phyloP scores from a whole-genome alignment of 2,797 vertebrate genomes.

The Microhierax caerulescens region DNA sequence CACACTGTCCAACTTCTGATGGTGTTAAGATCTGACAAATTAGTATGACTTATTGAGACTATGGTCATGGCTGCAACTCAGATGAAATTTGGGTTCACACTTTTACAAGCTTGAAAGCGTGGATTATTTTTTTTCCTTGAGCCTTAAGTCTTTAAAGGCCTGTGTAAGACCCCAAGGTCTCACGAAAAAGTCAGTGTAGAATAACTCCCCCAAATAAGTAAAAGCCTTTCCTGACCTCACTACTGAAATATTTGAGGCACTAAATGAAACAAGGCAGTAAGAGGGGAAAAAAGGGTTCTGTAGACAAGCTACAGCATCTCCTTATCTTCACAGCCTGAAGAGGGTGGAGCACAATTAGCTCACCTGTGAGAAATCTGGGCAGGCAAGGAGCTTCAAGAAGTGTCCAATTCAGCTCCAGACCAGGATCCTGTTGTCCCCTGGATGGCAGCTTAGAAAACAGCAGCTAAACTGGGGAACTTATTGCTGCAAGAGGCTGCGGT shows the following conservation, averaged over 20 bases:
- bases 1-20: background rate
- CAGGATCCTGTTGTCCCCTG: background rate
- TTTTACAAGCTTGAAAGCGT: background rate
- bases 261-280: slow-evolving; percentile 11
- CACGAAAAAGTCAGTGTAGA: background rate
- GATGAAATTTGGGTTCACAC: background rate
- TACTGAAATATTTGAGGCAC: slow-evolving; percentile 10
- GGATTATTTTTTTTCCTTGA: background rate
- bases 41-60: background rate
- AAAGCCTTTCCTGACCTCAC: slow-evolving; percentile 21
- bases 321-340: slow-evolving; percentile 45
- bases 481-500: background rate
- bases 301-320: slow-evolving; percentile 45
- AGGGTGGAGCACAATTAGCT: slow-evolving; percentile 47
- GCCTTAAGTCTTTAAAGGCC: background rate
- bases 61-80: background rate
- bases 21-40: background rate
- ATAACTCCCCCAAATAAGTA: background rate
- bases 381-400: background rate
- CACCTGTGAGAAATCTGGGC: slow-evolving; percentile 24
- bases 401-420: background rate
- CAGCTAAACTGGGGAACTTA: background rate
- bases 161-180: background rate
- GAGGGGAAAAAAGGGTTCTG: background rate
- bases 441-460: background rate